Base-by-base conservation (phyloP, 2,888 invertebrate species). In the Spodoptera exigua region DNA sequence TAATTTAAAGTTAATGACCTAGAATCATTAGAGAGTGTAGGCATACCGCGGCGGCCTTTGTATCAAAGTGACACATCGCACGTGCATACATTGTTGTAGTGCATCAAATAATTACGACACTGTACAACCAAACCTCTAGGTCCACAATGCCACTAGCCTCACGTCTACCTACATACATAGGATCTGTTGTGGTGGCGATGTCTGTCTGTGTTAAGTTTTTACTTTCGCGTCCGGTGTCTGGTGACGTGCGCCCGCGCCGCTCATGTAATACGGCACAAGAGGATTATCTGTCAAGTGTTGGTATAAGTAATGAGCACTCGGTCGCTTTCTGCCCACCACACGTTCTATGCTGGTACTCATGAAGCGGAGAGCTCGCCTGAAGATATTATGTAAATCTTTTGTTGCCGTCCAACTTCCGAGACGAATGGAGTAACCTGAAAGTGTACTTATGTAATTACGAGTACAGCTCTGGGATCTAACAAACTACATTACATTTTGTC, bases 191-290 rank as follows among this genome's bases (percentile, higher is more conserved):
- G 45, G 48, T 48, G 44, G 43, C 14, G 21, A 13, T 2, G 11
- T 17, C 27, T 37, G 14, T 34, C 17, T 40, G 49, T 34, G 36
- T 14, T 36, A 48, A 60, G 52, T 76, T 66, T 73, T 70, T 66
- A 70, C 63, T 76, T 76, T 74, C 67, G 67, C 51, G 49, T 74
- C 67, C 77, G 70, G 77, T 76, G 63, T 70, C 61, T 14, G 35
- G 44, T 71, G 61, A 14, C 53, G 18, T 53, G 60, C 59, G 69
- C 39, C 13, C 13, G 70, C 67, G 57, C 56, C 49, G n/a, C 35
- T 47, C 44, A 55, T 46, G 59, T 70, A 57, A 66, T 34, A 18
- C 21, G 35, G 44, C 45, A 55, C 34, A 45, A 64, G 37, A 55
- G 37, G 34, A 17, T 70, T 44, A 32, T 21, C 13, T 7, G 12